phyloP scores from a whole-genome alignment of 2,888 invertebrate genomes.

The Coleophora flavipennella region DNA sequence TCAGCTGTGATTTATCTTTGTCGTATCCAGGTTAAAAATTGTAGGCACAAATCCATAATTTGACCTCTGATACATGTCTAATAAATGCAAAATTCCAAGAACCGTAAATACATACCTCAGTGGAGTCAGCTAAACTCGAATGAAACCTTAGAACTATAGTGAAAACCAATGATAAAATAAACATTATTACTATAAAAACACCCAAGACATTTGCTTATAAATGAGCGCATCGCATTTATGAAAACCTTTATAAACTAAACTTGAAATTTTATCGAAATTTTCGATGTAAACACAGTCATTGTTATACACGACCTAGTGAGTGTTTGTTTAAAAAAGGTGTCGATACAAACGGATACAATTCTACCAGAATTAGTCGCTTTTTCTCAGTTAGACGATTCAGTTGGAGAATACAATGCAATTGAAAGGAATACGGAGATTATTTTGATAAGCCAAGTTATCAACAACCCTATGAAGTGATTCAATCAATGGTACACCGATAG shows the following conservation, averaged over 20 bases:
- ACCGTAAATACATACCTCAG: slow-evolving; percentile 8
- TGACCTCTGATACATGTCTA: too few species aligned
- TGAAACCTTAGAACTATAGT: slow-evolving; percentile 7
- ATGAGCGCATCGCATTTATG: slow-evolving; percentile 1
- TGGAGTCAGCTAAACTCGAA: slow-evolving; percentile 9
- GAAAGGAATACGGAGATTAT: too few species aligned
- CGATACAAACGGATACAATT: too few species aligned
- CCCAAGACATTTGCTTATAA: slow-evolving; percentile 5
- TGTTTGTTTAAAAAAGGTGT: neutral
- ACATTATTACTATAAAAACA: slow-evolving; percentile 11
- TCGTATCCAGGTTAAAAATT: too few species aligned
- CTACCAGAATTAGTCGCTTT: too few species aligned
- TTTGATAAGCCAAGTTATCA: too few species aligned
- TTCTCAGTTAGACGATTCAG: too few species aligned
- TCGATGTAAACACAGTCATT: neutral
- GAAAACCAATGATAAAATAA: slow-evolving; percentile 11
- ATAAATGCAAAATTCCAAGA: too few species aligned
- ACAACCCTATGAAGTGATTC: too few species aligned
- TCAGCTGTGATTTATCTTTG: too few species aligned
- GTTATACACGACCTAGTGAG: neutral
- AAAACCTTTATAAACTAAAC: neutral
- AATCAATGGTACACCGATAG: too few species aligned
- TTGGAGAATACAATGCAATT: too few species aligned
- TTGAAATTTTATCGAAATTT: neutral
- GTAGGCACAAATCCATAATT: neutral